A percentile compares a stretch with the other conserved stretches of the same genome.
Evolutionary conservation across 2,888 invertebrate genomes (phyloP).

Genomic region (Limnephilus marmoratus): DNA sequence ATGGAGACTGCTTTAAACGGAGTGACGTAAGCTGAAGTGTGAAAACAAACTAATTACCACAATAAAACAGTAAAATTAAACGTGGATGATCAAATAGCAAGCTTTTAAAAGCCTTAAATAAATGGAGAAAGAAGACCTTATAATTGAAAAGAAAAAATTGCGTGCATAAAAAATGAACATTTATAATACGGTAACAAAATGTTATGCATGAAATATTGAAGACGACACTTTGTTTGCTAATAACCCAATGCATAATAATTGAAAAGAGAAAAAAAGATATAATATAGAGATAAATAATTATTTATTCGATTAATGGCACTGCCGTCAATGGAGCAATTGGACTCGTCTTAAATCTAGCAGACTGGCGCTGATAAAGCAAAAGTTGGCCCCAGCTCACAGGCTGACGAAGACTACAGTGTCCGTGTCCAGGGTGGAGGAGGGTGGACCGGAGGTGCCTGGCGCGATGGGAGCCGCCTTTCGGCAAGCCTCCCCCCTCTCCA

Average conservation of each 20-base stretch:
- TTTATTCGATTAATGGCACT: neutral
- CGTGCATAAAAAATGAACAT: neutral
- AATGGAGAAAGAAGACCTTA: neutral
- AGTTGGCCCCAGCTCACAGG: neutral
- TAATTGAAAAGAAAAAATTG: neutral
- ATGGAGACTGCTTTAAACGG: constrained; percentile 47
- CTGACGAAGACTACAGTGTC: constrained; percentile 22
- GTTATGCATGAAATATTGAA: neutral
- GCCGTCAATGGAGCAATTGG: constrained; percentile 11
- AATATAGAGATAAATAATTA: neutral
- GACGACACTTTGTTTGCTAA: neutral
- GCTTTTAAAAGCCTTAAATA: neutral
- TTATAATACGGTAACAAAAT: neutral
- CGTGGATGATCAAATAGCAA: neutral
- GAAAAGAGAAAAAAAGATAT: neutral
- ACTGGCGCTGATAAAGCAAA: neutral
- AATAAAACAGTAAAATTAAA: neutral
- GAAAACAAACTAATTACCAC: neutral
- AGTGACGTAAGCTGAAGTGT: constrained; percentile 35
- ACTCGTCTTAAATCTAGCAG: constrained; percentile 12
- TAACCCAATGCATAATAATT: neutral
- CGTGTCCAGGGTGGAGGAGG: constrained; percentile 22
- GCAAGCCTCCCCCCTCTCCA: constrained; percentile 16
- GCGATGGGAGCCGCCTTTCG: constrained; percentile 23
- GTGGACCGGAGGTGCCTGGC: constrained; percentile 31